Evolutionary conservation across 2,888 invertebrate genomes (phyloP), one percentile per base, ranked within the genome.

Genomic region (Lepidochrysops patricia): DNA sequence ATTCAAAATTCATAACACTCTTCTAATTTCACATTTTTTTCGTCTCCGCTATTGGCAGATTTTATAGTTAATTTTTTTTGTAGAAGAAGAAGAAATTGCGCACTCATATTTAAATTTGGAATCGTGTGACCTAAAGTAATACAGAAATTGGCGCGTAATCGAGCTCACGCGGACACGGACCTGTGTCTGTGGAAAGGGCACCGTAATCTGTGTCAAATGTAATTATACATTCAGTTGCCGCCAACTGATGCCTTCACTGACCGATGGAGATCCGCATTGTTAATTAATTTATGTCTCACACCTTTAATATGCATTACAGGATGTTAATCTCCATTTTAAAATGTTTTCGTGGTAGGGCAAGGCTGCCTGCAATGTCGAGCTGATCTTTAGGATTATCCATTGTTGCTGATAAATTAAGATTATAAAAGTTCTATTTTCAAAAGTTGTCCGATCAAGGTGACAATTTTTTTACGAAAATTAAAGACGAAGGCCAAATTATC

Each of bases 211-310:
- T 54, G 54, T 54, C 54, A 54, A 29, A 19, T 32, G 54, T 54
- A 54, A 54, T 54, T 54, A 54, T 54, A 54, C 54, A 54, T 54
- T 54, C 54, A 29, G 54, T 32, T 29, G 15, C 29, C 29, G 54
- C 26, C 48, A 15, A 48, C 48, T 52, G 52, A 54, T 29, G 29
- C 27, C 54, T 29, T 29, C 29, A 54, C 26, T 26, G 26, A 54
- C 43, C 12, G 43, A 43, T 43, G 43, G 43, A 54, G 54, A 54
- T 54, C 54, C 54, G 54, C 54, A 54, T 54, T 32, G 52, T 27
- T 27, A 52, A 43, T 43, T 43, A 43, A 37, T 43, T 43, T 43
- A 43, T 43, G 43, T 15, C 12, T 19, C 19, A 43, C 43, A 43
- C 43, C 43, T 43, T 43, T 13, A 43, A 23, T 43, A 43, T 43